Base-by-base conservation (phyloP, 2,888 invertebrate species). In the Allacma fusca region DNA sequence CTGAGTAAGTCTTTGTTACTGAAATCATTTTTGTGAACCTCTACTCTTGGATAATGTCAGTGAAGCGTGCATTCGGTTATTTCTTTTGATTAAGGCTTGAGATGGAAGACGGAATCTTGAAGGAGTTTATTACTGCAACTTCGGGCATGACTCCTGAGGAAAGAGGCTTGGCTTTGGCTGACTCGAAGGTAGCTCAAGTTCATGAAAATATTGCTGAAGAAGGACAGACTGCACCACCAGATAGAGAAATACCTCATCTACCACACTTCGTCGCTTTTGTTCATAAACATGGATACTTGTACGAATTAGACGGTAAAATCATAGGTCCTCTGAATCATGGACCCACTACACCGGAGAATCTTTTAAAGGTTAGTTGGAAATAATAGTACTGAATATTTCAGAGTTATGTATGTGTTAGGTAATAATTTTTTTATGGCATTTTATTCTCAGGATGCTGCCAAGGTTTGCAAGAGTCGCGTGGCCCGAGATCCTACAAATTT, bases 241-340 rank as follows among this genome's bases (percentile, higher is more conserved):
- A 90, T 86, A 91, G 91, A n/a, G 92, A 94, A 82, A 92, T 93
- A 78, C 90, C 91, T 79, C 92, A 94, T 0, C 92, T 93, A 85
- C 92, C 94, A 86, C 98, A 98, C 87, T 98, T 97, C 86, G 92
- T 98, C 57, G 91, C 96, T 16, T 92, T 98, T 86, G 90, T 97
- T 21, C 91, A 94, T 81, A 92, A 91, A 83, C 91, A 94, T 87
- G 95, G 94, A 7, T 87, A 88, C 74, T 88, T 98, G 24, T 97
- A 94, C 87, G 97, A 98, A 87, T 88, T 98, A 81, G 93, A 95
- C 89, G 94, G 94, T 0, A 89, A 93, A 71, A 93, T 93, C 85
- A 88, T 92, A 70, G 92, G 91, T 84, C 96, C 97, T 5, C 90
- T 96, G 19, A 92, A 92, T 85, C 96, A 97, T 88, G 97, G 97